A percentile compares a stretch with the other conserved stretches of the same genome.
Evolutionary conservation across 2,113 vertebrate genomes (phyloP).

Genomic region (Corythornis madagascariensis): DNA sequence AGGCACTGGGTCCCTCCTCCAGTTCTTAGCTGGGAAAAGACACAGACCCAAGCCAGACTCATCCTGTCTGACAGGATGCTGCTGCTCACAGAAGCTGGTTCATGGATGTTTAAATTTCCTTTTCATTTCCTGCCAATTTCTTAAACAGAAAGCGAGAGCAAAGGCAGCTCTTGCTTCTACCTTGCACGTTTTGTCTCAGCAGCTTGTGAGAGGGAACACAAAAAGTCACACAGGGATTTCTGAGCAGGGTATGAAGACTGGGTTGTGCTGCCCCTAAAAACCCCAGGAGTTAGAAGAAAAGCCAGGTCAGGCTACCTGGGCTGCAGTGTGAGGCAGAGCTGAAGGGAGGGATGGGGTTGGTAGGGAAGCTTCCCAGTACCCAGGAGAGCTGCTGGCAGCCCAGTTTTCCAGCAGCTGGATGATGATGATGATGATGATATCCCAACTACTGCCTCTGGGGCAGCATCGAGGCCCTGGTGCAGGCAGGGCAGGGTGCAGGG

Average conservation of each 20-base stretch:
- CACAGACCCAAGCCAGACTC: not conserved
- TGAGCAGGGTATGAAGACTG: not conserved
- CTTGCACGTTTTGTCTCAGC: not conserved
- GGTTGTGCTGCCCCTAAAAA: not conserved
- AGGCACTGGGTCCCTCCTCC: not conserved
- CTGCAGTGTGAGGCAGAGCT: not conserved
- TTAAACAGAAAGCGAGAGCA: not conserved
- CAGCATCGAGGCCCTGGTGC: not conserved
- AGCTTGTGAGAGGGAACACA: not conserved
- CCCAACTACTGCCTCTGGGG: fast-evolving
- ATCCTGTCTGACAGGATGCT: conserved; percentile 41
- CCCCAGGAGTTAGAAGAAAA: not conserved
- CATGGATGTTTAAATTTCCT: conserved; percentile 21
- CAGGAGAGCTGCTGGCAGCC: not conserved
- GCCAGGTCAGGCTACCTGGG: fast-evolving
- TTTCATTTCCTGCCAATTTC: conserved; percentile 57
- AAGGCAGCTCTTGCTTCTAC: not conserved
- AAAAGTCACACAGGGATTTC: not conserved
- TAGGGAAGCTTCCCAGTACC: not conserved
- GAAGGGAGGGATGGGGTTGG: not conserved
- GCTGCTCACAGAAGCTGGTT: not conserved
- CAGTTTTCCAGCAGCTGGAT: not conserved
- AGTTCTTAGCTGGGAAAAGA: conserved; percentile 15
- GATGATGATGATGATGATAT: not conserved
- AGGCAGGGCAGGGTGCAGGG: not conserved